These are phyloP conservation scores for Rhabdornis inornatus DNA, from an alignment of 2,113 vertebrate species.

Conservation along the genomic window DNA sequence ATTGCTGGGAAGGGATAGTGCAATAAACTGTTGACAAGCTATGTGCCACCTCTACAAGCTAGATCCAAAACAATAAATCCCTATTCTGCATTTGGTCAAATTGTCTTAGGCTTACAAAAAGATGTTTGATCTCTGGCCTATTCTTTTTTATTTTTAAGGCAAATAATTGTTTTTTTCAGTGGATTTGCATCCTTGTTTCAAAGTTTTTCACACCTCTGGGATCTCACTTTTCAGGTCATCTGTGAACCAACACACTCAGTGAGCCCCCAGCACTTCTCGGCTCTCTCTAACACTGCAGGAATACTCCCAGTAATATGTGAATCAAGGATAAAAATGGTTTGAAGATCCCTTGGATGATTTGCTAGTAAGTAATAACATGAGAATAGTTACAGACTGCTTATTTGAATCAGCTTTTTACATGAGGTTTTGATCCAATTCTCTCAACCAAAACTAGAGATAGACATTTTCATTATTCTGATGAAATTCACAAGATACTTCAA, in stretches of 20 bases:
- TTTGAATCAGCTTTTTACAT: neutral
- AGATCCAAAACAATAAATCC: neutral
- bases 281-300: neutral
- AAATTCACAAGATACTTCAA: slow-evolving; percentile 37
- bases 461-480: slow-evolving; percentile 36
- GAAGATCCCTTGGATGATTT: neutral
- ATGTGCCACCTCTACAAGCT: neutral
- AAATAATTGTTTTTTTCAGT: neutral
- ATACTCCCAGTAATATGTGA: neutral
- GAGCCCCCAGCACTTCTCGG: neutral
- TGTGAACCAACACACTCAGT: neutral
- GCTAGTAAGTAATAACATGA: neutral
- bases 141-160: neutral
- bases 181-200: neutral
- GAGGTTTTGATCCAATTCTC: neutral
- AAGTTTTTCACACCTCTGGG: neutral
- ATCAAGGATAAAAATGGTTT: neutral
- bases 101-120: neutral
- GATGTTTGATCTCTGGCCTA: neutral
- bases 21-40: neutral
- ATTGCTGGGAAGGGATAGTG: neutral
- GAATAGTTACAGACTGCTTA: neutral
- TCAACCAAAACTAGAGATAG: neutral
- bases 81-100: neutral
- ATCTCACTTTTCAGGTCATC: neutral